These are phyloP conservation scores for Ostrea edulis DNA, from an alignment of 1,140 invertebrate species.

Conservation along the genomic window DNA sequence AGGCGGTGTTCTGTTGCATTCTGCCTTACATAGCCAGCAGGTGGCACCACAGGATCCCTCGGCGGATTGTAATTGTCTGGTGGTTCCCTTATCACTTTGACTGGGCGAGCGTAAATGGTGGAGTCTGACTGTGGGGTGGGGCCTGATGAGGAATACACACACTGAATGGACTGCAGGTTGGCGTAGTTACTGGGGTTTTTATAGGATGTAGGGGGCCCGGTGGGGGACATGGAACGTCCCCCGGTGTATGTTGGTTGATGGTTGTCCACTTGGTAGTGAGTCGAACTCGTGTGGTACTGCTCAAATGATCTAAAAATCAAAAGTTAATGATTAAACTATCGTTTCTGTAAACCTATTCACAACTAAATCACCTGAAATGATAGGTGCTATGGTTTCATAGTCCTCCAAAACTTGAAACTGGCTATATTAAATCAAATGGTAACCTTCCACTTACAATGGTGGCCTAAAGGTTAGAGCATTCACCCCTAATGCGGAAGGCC, in stretches of 20 bases:
- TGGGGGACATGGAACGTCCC: constrained; percentile 31
- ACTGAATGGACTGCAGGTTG: constrained; percentile 43
- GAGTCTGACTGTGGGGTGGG: constrained; percentile 44
- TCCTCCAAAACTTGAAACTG: constrained; percentile 19
- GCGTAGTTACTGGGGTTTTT: constrained; percentile 52
- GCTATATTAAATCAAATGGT: constrained; percentile 46
- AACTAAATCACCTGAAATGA: no score
- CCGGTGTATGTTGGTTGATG: constrained; percentile 2
- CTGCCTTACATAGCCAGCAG: constrained; percentile 21
- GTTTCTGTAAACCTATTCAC: no score
- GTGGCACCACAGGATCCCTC: neutral
- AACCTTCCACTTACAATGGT: no score
- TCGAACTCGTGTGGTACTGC: constrained; percentile 2
- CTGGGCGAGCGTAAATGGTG: constrained; percentile 53
- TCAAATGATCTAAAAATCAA: constrained; percentile 16
- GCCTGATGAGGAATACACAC: constrained; percentile 41
- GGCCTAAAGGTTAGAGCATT: no score
- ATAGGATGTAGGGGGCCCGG: constrained; percentile 32
- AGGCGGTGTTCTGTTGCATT: neutral
- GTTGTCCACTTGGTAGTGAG: constrained; percentile 32
- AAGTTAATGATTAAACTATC: neutral
- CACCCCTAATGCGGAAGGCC: no score
- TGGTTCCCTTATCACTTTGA: constrained; percentile 18
- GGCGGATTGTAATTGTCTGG: constrained; percentile 32
- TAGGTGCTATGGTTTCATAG: no score